phyloP scores from a whole-genome alignment of 2,797 vertebrate species.

The Discoglossus pictus region DNA sequence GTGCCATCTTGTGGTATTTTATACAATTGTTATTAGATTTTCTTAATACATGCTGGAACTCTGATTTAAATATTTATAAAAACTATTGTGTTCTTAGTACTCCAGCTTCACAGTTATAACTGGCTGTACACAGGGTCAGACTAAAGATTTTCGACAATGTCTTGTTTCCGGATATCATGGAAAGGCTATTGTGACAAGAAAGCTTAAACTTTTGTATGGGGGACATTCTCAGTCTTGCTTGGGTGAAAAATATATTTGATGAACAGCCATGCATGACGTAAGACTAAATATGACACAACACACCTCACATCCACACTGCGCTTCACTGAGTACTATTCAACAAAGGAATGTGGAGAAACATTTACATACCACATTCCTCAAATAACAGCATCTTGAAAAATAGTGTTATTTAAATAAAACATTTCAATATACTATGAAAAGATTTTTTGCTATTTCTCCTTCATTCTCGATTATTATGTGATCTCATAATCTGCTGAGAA shows the following conservation, averaged over 20 bases:
- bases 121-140: too few relatives aligned
- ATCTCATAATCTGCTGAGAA: too few relatives aligned
- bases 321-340: conserved; percentile 14
- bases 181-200: not conserved
- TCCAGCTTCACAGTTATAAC: too few relatives aligned
- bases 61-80: too few relatives aligned
- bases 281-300: conserved; percentile 27
- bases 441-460: not conserved
- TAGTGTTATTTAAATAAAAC: not conserved
- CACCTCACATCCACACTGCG: conserved; percentile 22
- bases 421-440: too few relatives aligned
- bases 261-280: conserved; percentile 9
- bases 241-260: conserved; percentile 21
- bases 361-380: conserved; percentile 21
- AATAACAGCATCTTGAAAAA: not conserved
- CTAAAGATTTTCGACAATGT: too few relatives aligned
- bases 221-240: conserved; percentile 23
- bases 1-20: too few relatives aligned
- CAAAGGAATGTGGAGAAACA: conserved; percentile 23
- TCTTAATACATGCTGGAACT: too few relatives aligned
- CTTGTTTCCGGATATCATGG: not conserved
- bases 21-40: too few relatives aligned
- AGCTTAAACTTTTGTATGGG: conserved; percentile 22
- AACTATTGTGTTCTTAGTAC: too few relatives aligned
- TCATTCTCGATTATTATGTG: too few relatives aligned